Conservation (phyloP, 2,113 vertebrate species). For the Grantiella picta region DNA sequence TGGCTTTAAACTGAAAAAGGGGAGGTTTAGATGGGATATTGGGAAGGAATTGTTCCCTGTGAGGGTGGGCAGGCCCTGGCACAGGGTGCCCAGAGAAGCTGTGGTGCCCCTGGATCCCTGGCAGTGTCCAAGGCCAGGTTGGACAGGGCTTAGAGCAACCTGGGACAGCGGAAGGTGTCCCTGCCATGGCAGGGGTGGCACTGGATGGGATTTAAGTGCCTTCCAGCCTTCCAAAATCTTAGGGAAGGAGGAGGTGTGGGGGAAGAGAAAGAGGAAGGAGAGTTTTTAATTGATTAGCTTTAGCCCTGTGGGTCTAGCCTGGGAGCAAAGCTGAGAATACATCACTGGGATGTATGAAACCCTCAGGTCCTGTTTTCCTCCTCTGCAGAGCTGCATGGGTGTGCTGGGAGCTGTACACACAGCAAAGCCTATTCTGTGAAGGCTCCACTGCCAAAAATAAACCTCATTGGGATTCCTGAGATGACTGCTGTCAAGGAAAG, state of each 20-base stretch:
- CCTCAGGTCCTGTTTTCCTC: not conserved
- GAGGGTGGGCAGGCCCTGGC: not conserved
- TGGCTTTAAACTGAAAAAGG: not conserved
- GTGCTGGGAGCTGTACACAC: not conserved
- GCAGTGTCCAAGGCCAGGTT: accelerated
- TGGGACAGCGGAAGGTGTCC: not conserved
- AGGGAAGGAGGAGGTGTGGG: no score
- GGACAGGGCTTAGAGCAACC: accelerated
- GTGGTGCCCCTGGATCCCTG: not conserved
- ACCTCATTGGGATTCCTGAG: slow-evolving; percentile 53
- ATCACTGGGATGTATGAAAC: not conserved
- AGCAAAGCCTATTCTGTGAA: not conserved
- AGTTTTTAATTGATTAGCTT: not conserved
- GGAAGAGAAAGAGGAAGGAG: not conserved
- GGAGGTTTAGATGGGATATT: not conserved
- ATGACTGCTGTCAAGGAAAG: slow-evolving; percentile 60
- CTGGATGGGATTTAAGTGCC: accelerated
- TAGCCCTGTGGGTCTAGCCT: not conserved
- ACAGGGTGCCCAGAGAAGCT: not conserved
- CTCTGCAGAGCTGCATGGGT: not conserved
- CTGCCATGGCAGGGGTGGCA: not conserved
- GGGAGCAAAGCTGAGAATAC: not conserved
- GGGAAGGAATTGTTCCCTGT: not conserved
- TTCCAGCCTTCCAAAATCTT: not conserved
- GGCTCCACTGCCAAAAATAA: slow-evolving; percentile 33